These are phyloP conservation scores for Drosophila trapezifrons DNA, from an alignment of 1,140 invertebrate species.

Conservation along the genomic window DNA sequence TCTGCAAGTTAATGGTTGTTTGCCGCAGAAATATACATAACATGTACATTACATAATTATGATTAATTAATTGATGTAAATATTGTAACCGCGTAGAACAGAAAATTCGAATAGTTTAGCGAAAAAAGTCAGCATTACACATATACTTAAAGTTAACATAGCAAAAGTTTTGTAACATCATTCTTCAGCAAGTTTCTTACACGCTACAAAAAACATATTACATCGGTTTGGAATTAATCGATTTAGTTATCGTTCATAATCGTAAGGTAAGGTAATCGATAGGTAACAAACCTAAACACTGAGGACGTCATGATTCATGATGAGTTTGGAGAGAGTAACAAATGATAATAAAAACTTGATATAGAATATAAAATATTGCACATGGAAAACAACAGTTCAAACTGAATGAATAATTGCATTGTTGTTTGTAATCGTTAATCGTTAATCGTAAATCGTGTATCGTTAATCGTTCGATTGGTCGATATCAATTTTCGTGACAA, in stretches of 20 bases:
- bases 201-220: slow-evolving; percentile 22
- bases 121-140: slow-evolving; percentile 16
- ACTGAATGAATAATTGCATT: slow-evolving; percentile 28
- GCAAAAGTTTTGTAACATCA: slow-evolving; percentile 46
- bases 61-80: slow-evolving; percentile 13
- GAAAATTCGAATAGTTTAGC: slow-evolving; percentile 14
- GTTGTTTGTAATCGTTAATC: slow-evolving; percentile 15
- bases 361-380: slow-evolving; percentile 34
- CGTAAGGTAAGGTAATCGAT: too few relatives aligned
- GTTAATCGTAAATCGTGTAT: not conserved
- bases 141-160: slow-evolving; percentile 45
- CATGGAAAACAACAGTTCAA: slow-evolving; percentile 37
- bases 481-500: slow-evolving; percentile 13
- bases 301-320: slow-evolving; percentile 24
- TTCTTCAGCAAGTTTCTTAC: slow-evolving; percentile 15
- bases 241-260: slow-evolving; percentile 4
- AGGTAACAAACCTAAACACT: slow-evolving; percentile 51
- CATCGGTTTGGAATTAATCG: slow-evolving; percentile 34
- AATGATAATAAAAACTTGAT: slow-evolving; percentile 31
- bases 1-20: slow-evolving; percentile 17
- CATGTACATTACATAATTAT: slow-evolving; percentile 31
- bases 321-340: slow-evolving; percentile 10
- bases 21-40: slow-evolving; percentile 34
- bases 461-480: not conserved
- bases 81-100: slow-evolving; percentile 18